Evolutionary conservation across 2,113 vertebrate species (phyloP), one percentile per base, ranked within the genome.

Genomic region (Bambusicola thoracicus): DNA sequence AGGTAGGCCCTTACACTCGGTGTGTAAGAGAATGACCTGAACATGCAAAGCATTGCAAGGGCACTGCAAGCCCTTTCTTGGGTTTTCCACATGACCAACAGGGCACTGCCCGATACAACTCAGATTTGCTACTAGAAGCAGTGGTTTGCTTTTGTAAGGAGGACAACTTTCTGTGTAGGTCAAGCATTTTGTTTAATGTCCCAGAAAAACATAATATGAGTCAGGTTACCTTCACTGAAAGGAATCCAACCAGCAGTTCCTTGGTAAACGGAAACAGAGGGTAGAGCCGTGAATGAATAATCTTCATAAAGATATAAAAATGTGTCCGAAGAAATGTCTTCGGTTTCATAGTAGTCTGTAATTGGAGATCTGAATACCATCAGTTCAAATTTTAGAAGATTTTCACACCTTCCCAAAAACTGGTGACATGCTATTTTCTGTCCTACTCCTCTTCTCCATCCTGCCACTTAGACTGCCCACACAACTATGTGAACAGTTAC

Each of bases 161-260:
- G 11, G 12, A 7, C 40, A 55, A 87, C 76, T 18, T 18, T 44
- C 2, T 17, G 7, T 25, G 46, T 11, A 68, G 34, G 22, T 10
- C 79, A 53, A 83, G 11, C 20, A 17, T 0, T 21, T 3, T 38
- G 12, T 38, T 63, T 79, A 10, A 1, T 8, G 48, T 29, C 13
- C 10, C 41, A 29, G 0, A 0, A 13, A 87, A 53, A 30, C 0
- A 3, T 1, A 0, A 5, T 9, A 14, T 29, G 55, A 17, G 53
- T 24, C 56, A 27, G 9, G 11, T 34, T 43, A 46, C 19, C 25
- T 80, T 36, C 29, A 27, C 29, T 6, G 58, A 34, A 44, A 19
- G 30, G 34, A 85, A 36, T 2, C 15, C n/a, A 70, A 25, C 14
- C 24, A 68, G 27, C 8, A 18, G 27, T 27, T 40, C 10, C 58